phyloP scores from a whole-genome alignment of 2,113 vertebrate genomes.

The Leptobrachium ailaonicum region DNA sequence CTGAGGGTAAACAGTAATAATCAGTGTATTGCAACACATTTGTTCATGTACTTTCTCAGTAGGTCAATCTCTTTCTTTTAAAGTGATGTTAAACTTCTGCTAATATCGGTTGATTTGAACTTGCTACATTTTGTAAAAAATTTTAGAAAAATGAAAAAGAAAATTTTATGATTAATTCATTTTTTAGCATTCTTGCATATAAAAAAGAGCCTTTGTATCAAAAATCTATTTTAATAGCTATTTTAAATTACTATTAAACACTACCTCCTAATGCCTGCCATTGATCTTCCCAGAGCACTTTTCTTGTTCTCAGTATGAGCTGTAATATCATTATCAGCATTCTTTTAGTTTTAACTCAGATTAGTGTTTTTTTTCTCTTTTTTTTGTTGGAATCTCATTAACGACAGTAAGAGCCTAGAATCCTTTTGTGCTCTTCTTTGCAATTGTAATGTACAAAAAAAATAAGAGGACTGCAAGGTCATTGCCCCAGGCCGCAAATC shows the following conservation, averaged over 20 bases:
- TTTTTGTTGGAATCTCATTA: constrained; percentile 72
- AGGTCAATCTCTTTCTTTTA: constrained; percentile 83
- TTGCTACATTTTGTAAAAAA: constrained; percentile 57
- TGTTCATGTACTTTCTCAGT: constrained; percentile 82
- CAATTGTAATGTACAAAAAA: constrained; percentile 69
- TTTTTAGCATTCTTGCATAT: constrained; percentile 55
- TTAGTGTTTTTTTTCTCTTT: constrained; percentile 69
- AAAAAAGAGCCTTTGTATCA: constrained; percentile 67
- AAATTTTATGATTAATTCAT: constrained; percentile 52
- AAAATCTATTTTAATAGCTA: constrained; percentile 63
- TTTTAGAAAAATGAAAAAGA: constrained; percentile 41
- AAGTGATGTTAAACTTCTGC: constrained; percentile 83
- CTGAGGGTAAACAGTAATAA: constrained; percentile 93
- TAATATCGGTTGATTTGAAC: constrained; percentile 77
- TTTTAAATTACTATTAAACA: constrained; percentile 69
- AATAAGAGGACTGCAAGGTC: constrained; percentile 67
- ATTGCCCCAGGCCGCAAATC: constrained; percentile 74
- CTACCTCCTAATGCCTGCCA: constrained; percentile 72
- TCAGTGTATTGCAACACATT: constrained; percentile 83
- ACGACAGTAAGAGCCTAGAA: constrained; percentile 67
- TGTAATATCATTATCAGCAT: constrained; percentile 80
- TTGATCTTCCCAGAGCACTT: constrained; percentile 73
- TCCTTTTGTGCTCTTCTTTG: constrained; percentile 77
- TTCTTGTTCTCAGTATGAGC: constrained; percentile 75
- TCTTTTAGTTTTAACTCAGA: constrained; percentile 82